Evolutionary conservation across 2,888 invertebrate genomes (phyloP), one percentile per base, ranked within the genome.

Genomic region (Catocala fraxini): DNA sequence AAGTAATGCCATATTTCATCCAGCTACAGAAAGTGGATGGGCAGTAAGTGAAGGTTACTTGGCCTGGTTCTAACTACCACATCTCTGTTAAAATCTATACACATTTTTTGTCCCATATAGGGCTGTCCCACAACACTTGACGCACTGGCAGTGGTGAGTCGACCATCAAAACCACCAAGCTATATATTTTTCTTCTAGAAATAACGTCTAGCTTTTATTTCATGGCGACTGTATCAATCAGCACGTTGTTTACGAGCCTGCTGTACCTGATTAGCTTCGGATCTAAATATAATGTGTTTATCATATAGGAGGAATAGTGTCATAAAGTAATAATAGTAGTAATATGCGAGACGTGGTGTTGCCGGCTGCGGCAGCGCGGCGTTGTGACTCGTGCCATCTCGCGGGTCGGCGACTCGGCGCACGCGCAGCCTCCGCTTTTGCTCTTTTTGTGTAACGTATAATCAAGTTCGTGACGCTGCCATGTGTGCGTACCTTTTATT

Each of bases 351-450:
- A 53, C 68, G 71, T 68, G 63, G 73, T 65, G 63, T 57, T 58
- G 63, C 49, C 51, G 63, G 59, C 48, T 43, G 48, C 12, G 15
- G 35, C n/a, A 10, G 34, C 34, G 25, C 11, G 52, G 25, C n/a
- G 54, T 87, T 83, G 87, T 91, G 90, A 89, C 93, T 93, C 93
- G 93, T 92, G 92, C 92, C 90, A 85, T 84, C 86, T 82, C 85
- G 86, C 84, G 87, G 91, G 90, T 91, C 92, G 90, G 86, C 85
- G 85, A 84, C 86, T 84, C 77, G 61, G 80, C 89, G 92, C 92
- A 89, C 93, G 93, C 91, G 91, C 92, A 91, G 92, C 91, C 92
- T 91, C 90, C 90, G 85, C 83, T 88, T 79, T 90, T 92, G 90
- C 86, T 92, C 90, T 89, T 92, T 93, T 93, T 93, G 88, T 91